Evolutionary conservation across 1,140 invertebrate species (phyloP), one percentile per base, ranked within the genome.

Genomic region (Hypothenemus hampei): DNA sequence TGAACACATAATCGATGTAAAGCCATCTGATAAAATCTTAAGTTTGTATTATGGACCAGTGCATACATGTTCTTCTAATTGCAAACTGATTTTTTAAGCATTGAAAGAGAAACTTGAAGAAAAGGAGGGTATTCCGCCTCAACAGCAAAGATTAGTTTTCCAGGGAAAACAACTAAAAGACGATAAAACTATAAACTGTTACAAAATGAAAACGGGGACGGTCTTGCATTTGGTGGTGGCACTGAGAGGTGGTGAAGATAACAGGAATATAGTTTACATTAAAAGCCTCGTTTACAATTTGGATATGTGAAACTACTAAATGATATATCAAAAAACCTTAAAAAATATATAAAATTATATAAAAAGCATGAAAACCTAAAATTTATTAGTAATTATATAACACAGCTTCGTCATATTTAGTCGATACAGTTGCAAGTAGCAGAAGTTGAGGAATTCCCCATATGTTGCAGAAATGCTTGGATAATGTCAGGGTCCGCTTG

Each of bases 141-240:
- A 61, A 24, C 67, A 69, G 53, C 67, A 69, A 37, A 57, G 66
- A 15, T 45, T 69, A 7, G 60, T 69, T 29, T 69, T 61, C 52
- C 67, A 69, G 58, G 67, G 65, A n/a, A 69, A 67, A 47, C 61
- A 67, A 50, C 48, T 69, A n/a, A 63, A 63, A 48, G 67, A 69
- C 50, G 63, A 67, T 21, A 60, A 62, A 51, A 65, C 67, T 3
- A 46, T 69, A 10, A 58, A 46, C 16, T 64, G 52, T 35, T 69
- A 67, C 53, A 69, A 66, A 49, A 33, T 67, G n/a, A 61, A 66
- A 48, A 55, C 58, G 0, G 65, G 67, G 10, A 59, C 65, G 4
- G 49, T 60, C 1, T 21, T 69, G 46, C 66, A 68, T 61, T 56
- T 69, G 22, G 66, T 69, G 3, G 55, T 66, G 1, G 65, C 65